Percentiles rank a stretch among this genome's conserved stretches.
These are phyloP conservation scores for Dascyllus trimaculatus DNA, from an alignment of 2,113 vertebrate species.

Conservation along the genomic window DNA sequence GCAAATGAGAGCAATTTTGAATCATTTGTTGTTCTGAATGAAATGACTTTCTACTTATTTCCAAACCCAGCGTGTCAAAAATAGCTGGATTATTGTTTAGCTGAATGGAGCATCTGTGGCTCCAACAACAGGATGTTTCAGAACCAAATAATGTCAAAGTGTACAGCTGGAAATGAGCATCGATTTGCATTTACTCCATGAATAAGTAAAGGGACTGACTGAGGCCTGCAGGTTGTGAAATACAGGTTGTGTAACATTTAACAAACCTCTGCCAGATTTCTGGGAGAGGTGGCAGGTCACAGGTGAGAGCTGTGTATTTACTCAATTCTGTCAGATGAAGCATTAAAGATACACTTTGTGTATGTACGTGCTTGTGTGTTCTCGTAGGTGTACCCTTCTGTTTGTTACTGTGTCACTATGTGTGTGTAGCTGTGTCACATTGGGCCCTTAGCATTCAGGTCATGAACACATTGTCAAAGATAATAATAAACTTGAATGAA, in stretches of 20 bases:
- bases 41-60: conserved; percentile 24
- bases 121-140: conserved; percentile 46
- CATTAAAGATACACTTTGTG: conserved; percentile 50
- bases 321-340: conserved; percentile 58
- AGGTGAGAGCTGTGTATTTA: conserved; percentile 64
- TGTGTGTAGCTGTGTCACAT: conserved; percentile 40
- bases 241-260: conserved; percentile 73
- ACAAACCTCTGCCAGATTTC: conserved; percentile 68
- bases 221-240: conserved; percentile 71
- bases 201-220: conserved; percentile 71
- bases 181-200: conserved; percentile 45
- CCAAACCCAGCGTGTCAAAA: conserved; percentile 19
- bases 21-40: conserved; percentile 7
- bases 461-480: conserved; percentile 43
- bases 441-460: conserved; percentile 48
- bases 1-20: conserved; percentile 32
- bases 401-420: conserved; percentile 38
- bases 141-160: conserved; percentile 12
- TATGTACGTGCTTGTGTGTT: conserved; percentile 35
- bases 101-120: conserved; percentile 26
- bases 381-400: conserved; percentile 27
- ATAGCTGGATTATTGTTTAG: conserved; percentile 29
- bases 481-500: conserved; percentile 60
- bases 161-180: conserved; percentile 42
- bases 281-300: conserved; percentile 58